Base-by-base conservation (phyloP, 37 sponge, comb jelly and placozoan genomes). In the Dysidea cf. avara region DNA sequence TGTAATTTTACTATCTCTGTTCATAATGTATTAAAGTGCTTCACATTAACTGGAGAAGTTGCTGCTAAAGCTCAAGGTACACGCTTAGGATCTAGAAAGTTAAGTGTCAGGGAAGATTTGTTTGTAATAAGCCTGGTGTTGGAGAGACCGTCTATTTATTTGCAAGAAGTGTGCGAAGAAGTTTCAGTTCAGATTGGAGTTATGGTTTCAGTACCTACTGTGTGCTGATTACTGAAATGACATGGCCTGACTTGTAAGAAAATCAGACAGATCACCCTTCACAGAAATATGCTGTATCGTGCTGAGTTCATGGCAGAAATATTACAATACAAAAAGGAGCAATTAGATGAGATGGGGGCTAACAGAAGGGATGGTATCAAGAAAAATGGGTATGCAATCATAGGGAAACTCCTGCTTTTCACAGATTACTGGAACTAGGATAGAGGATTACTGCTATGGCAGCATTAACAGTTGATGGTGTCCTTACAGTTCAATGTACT, bases 321-420 rank as follows among this genome's bases (percentile, higher is more conserved):
- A 6, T 74, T 46, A 18, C 18, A 60, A 28, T 74, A 25, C n/a
- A 59, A 16, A 40, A 7, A 11, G 20, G 37, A 59, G 7, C 16
- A 16, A 37, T 59, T 74, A 20, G 74, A 74, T 59, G 74, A 74
- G 60, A 74, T 62, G 35, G 74, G 74, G 22, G 14, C 29, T 48
- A 29, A 68, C 28, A 29, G 22, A 9, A 11, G 29, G n/a, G 51
- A 39, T 24, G 22, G 47, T 9, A n/a, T 22, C 13, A 28, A 52
- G 12, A 68, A 68, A 29, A 48, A 68, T 68, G 69, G 69, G 22
- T 68, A 68, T 68, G 49, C 69, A 17, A 24, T 68, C 5, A 39
- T 24, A 33, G 69, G 7, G 28, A 25, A 47, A 22, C 69, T 14
- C 65, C 65, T 36, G 65, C 34, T 32, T 11, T 33, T 9, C 69